These are phyloP conservation scores for Chaetoderma sp. DNA, from an alignment of 2,888 invertebrate genomes.

Conservation along the genomic window DNA sequence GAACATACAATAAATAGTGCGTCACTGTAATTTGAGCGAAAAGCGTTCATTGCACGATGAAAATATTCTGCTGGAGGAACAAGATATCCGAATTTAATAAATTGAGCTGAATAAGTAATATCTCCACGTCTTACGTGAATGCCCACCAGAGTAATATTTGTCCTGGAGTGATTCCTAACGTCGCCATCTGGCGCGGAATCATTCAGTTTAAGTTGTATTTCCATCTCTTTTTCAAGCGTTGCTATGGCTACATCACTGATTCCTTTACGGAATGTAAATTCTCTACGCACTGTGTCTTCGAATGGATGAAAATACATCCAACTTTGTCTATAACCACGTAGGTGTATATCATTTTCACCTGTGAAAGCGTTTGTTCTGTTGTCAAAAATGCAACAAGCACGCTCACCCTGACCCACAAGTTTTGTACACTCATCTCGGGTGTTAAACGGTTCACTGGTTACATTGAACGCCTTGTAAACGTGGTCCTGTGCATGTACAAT, in stretches of 20 bases:
- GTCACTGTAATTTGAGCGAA: slow-evolving; percentile 29
- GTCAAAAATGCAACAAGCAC: too few species aligned
- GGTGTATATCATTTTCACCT: background rate
- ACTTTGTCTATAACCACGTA: slow-evolving; percentile 41
- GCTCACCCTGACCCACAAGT: too few species aligned
- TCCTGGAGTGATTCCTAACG: background rate
- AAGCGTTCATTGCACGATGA: slow-evolving; percentile 38
- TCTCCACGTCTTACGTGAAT: slow-evolving; percentile 47
- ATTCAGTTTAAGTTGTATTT: too few species aligned
- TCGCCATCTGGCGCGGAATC: too few species aligned
- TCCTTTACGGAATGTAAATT: slow-evolving; percentile 37
- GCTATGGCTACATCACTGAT: slow-evolving; percentile 25
- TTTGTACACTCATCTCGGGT: too few species aligned
- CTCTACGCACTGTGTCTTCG: slow-evolving; percentile 22
- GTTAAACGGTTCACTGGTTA: too few species aligned
- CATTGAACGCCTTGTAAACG: background rate
- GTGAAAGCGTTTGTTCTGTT: background rate
- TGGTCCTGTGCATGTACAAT: background rate
- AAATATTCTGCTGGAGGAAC: slow-evolving; percentile 38
- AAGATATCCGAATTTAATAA: slow-evolving; percentile 38
- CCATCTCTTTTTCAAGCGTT: background rate
- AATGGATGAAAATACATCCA: slow-evolving; percentile 46
- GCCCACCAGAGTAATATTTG: slow-evolving; percentile 20
- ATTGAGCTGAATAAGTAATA: slow-evolving; percentile 20
- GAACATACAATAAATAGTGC: slow-evolving; percentile 44